These are phyloP conservation scores for Penaeus japonicus DNA, from an alignment of 1,140 invertebrate genomes.

Conservation along the genomic window DNA sequence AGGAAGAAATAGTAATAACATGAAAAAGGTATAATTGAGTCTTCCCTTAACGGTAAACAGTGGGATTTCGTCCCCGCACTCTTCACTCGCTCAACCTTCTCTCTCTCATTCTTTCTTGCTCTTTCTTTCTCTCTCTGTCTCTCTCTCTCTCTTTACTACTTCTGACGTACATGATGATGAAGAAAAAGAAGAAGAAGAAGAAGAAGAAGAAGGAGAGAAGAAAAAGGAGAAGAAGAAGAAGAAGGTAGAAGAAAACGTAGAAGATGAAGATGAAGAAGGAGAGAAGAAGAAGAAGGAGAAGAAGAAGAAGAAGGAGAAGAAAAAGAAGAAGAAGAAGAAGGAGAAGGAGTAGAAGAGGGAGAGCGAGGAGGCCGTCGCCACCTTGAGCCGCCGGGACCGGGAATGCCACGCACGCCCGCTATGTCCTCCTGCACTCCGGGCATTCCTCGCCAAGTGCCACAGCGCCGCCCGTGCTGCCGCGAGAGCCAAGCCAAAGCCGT, in stretches of 20 bases:
- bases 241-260: background rate
- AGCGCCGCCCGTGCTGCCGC: background rate
- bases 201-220: no score
- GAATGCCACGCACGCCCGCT: conserved; percentile 50
- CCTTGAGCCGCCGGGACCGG: background rate
- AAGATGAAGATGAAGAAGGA: background rate
- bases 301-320: background rate
- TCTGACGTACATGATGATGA: no score
- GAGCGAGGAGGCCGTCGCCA: background rate
- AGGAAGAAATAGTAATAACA: no score
- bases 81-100: background rate
- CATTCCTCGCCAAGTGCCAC: conserved; percentile 34
- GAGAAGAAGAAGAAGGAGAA: background rate
- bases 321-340: background rate
- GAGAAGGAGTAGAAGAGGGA: background rate
- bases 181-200: no score
- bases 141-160: background rate
- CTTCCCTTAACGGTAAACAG: no score
- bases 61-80: background rate
- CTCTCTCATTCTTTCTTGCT: background rate
- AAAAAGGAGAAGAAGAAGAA: background rate
- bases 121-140: background rate
- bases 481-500: background rate
- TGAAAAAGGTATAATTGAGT: no score
- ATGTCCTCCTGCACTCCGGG: conserved; percentile 46